Base-by-base conservation (phyloP, 2,888 invertebrate species). In the Tipula unca region DNA sequence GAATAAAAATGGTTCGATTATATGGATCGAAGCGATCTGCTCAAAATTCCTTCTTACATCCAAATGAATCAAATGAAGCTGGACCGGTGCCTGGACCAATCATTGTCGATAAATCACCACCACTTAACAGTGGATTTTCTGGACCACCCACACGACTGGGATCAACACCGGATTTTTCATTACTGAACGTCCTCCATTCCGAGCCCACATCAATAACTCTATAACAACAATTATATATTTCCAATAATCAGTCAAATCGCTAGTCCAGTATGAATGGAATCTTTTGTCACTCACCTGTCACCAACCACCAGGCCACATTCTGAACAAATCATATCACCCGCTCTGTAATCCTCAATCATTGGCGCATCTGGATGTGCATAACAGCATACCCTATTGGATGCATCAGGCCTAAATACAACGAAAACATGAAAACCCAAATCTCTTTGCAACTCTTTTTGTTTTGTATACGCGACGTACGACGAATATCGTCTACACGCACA, bases 171-270 rank as follows among this genome's bases (percentile, higher is more conserved):
- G 96, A 95, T 89, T 98, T 99, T 90, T 99, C 99, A 90, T 99
- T 99, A 89, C 98, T 98, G 91, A 99, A 99, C 86, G 99, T 99
- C 90, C 99, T 94, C 99, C 99, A 99, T 91, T 99, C 99, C 3
- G 99, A 99, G 42, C 99, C 99, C n/a, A 99, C 99, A 91, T 99
- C 99, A 87, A 99, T 98, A 0, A 99, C 98, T 90, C 99, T 98
- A 36, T 1, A 84, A 39, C 1, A 32, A 90, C 17, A 88, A n/a
- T n/a, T n/a, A n/a, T n/a, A n/a, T n/a, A n/a, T n/a, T n/a, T n/a
- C n/a, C n/a, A n/a, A n/a, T n/a, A n/a, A n/a, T n/a, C n/a, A 32
- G 32, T 32, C 32, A 6, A 32, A 32, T 32, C 32, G 32, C 4
- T 32, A 32, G 35, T 32, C 35, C 29, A 29, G 1, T n/a, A 14